phyloP scores from a whole-genome alignment of 1,140 invertebrate genomes.

The Diachasmimorpha longicaudata region DNA sequence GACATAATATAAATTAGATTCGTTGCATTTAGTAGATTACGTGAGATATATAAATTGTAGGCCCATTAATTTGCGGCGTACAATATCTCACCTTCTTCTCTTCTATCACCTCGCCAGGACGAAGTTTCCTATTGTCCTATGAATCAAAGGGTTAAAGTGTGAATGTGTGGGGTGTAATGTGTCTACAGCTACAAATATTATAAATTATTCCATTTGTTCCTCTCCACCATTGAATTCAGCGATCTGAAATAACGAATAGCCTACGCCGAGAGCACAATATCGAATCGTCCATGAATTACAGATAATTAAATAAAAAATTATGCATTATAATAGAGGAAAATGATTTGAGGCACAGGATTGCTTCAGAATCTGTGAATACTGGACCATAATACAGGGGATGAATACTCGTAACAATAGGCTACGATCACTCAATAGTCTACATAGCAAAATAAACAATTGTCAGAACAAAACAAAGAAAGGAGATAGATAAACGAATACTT shows the following conservation, averaged over 20 bases:
- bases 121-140: conserved; percentile 84
- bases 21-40: conserved; percentile 10
- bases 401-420: not conserved
- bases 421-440: not conserved
- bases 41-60: conserved; percentile 15
- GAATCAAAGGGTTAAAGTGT: conserved; percentile 58
- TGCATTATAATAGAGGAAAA: not conserved
- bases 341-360: not conserved
- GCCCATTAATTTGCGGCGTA: not conserved
- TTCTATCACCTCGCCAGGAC: conserved; percentile 89
- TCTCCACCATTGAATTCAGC: not conserved
- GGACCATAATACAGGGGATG: not conserved
- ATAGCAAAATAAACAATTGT: not conserved
- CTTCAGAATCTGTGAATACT: not conserved
- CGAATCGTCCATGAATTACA: not conserved
- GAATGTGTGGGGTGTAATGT: conserved; percentile 43
- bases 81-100: conserved; percentile 86
- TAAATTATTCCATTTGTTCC: too few species aligned
- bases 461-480: conserved; percentile 13
- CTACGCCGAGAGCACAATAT: not conserved
- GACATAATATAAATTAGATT: not conserved
- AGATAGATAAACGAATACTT: conserved; percentile 15
- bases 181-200: not conserved
- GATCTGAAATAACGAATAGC: not conserved
- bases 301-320: too few species aligned